Percentiles rank a stretch among this genome's conserved stretches.
Evolutionary conservation across 2,113 vertebrate genomes (phyloP).

Genomic region (Ascaphus truei): DNA sequence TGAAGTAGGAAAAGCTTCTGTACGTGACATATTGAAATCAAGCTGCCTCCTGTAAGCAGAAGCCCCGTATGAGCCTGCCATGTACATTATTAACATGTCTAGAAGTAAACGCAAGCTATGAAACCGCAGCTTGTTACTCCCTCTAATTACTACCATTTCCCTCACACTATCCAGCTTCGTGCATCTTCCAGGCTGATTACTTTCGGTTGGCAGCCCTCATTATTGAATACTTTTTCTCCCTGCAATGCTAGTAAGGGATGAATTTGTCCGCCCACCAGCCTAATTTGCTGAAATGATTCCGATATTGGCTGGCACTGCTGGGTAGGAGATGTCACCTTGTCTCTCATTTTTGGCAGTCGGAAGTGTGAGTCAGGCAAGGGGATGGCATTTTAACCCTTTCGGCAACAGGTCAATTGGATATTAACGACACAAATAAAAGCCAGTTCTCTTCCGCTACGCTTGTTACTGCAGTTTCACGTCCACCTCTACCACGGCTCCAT

Average conservation of each 20-base stretch:
- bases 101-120: not conserved
- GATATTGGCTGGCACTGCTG: conserved; percentile 44
- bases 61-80: not conserved
- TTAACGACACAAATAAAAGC: no score
- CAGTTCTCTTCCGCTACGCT: no score
- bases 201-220: conserved; percentile 1
- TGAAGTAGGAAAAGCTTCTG: not conserved
- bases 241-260: not conserved
- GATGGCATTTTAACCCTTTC: not conserved
- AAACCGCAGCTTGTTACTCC: no score
- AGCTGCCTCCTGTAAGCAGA: not conserved
- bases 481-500: no score
- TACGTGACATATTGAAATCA: not conserved
- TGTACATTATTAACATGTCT: not conserved
- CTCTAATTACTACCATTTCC: not conserved
- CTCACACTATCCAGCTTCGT: not conserved
- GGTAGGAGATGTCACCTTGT: conserved; percentile 43
- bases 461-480: no score
- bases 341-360: not conserved
- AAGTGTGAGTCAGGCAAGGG: not conserved
- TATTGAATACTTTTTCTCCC: not conserved
- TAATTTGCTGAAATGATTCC: conserved; percentile 37
- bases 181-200: not conserved
- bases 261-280: not conserved
- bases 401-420: not conserved